phyloP scores from a whole-genome alignment of 2,888 invertebrate species.

The Ochropacha duplaris region DNA sequence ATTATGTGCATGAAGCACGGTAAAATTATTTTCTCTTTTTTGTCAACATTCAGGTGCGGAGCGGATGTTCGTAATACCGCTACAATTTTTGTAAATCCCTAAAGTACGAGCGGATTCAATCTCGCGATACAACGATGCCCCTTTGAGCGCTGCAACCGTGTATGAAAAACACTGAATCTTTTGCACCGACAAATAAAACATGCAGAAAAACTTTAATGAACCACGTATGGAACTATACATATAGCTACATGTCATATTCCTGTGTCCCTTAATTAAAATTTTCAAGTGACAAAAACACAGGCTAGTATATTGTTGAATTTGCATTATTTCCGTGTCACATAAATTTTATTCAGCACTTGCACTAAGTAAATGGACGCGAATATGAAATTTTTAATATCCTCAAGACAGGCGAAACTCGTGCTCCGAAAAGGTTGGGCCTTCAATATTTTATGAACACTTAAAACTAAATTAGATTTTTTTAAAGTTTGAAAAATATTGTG shows the following conservation, averaged over 20 bases:
- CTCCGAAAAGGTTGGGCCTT: constrained; percentile 52
- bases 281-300: constrained; percentile 8
- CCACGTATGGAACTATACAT: constrained; percentile 30
- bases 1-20: constrained; percentile 19
- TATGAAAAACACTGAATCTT: constrained; percentile 39
- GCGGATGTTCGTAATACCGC: constrained; percentile 32
- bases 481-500: constrained; percentile 45
- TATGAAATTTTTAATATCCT: constrained; percentile 69
- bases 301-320: constrained; percentile 18
- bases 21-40: constrained; percentile 30
- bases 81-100: constrained; percentile 62
- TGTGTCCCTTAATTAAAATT: constrained; percentile 34
- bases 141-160: constrained; percentile 55
- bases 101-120: constrained; percentile 53
- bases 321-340: constrained; percentile 23
- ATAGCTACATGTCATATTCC: constrained; percentile 17
- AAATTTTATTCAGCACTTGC: constrained; percentile 30
- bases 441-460: constrained; percentile 72
- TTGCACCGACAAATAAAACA: constrained; percentile 29
- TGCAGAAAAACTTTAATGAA: constrained; percentile 40
- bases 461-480: constrained; percentile 66
- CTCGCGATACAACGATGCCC: constrained; percentile 40
- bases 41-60: constrained; percentile 29
- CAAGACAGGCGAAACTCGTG: constrained; percentile 57
- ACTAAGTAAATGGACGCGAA: constrained; percentile 47